Conservation (phyloP, 2,888 invertebrate species). For the Leptothorax acervorum region DNA sequence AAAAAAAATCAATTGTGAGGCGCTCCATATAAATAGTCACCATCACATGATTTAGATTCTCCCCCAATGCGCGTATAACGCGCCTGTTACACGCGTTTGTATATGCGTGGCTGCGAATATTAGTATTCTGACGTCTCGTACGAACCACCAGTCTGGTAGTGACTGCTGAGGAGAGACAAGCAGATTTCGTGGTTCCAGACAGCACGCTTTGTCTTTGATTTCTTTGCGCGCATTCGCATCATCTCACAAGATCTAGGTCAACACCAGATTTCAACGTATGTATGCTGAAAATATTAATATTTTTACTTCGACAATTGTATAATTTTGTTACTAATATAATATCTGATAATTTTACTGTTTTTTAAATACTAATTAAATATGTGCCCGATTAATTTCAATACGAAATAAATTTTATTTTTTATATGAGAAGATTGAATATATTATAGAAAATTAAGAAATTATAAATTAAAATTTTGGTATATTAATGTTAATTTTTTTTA, state of each 20-base stretch:
- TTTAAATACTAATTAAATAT: neutral
- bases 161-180: constrained; percentile 76
- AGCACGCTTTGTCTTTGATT: constrained; percentile 1
- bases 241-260: neutral
- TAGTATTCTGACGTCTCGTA: constrained; percentile 80
- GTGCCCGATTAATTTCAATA: neutral
- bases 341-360: neutral
- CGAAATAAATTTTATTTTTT: neutral
- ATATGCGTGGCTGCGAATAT: constrained; percentile 70
- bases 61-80: constrained; percentile 64
- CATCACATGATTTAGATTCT: constrained; percentile 70
- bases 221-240: neutral
- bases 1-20: constrained; percentile 24
- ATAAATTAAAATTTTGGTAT: neutral
- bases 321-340: neutral
- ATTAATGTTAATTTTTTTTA: neutral
- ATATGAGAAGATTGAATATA: neutral
- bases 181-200: constrained; percentile 50
- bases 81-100: constrained; percentile 40
- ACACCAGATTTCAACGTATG: constrained; percentile 15
- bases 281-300: constrained; percentile 9
- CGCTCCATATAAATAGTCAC: constrained; percentile 66
- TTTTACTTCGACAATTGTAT: neutral
- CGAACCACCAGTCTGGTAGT: constrained; percentile 81
- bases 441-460: neutral